Evolutionary conservation across 2,113 vertebrate species (phyloP), one percentile per base, ranked within the genome.

Genomic region (Prochilodus magdalenae): DNA sequence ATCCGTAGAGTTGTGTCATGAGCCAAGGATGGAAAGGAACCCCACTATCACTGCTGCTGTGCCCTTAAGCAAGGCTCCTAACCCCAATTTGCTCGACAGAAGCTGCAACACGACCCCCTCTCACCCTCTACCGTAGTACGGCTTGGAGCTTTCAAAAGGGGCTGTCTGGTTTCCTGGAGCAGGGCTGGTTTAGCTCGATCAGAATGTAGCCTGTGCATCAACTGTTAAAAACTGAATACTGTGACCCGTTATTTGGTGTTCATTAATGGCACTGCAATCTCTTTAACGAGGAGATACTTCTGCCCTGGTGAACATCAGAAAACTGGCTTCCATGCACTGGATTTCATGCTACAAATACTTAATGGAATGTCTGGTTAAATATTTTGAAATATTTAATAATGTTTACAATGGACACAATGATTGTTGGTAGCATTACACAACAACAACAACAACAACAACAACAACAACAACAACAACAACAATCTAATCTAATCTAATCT

Each of bases 141-240:
- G 78, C 71, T 72, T 80, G 29, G 71, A 72, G 66, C 40, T 71
- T 59, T 60, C 44, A 59, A 79, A 47, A 44, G 1, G 53, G 20
- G 53, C 53, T 55, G 14, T 4, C 20, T 18, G 13, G 49, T 15
- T 51, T 15, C 5, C 20, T 55, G 7, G 1, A 51, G 49, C 14
- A 51, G 4, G 49, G 7, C 5, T 55, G 53, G 20, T 55, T 22
- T 55, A 22, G 18, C 5, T 14, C 18, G 53, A 20, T 22, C 8
- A 8, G 49, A 51, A 51, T 22, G 53, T 2, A 22, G 20, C 14
- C 20, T 22, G 6, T 2, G 20, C 53, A 55, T 55, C 53, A 22
- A 22, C 53, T 22, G 20, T 7, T 55, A 22, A 2, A 55, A 55
- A 22, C 16, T 6, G 14, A 22, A 55, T 4, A 6, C 53, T 55